These are phyloP conservation scores for Mobula birostris DNA, from an alignment of 2,113 vertebrate genomes.

Conservation along the genomic window DNA sequence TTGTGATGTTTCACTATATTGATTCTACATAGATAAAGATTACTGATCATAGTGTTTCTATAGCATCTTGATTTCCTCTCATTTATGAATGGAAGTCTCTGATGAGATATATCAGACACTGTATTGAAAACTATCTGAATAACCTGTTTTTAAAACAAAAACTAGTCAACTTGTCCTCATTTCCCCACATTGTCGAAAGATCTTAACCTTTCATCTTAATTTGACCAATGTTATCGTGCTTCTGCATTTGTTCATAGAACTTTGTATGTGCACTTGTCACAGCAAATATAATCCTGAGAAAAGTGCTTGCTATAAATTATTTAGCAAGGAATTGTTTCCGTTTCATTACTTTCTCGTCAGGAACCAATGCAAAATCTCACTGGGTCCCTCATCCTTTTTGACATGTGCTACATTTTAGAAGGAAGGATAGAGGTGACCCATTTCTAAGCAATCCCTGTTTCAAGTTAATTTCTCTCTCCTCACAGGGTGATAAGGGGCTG, in stretches of 20 bases:
- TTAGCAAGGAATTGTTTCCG: not conserved
- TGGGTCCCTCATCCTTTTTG: not conserved
- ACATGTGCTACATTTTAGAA: not conserved
- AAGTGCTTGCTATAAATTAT: not conserved
- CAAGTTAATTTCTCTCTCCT: not conserved
- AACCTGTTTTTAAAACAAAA: not conserved
- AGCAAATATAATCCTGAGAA: not conserved
- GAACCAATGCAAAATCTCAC: not conserved
- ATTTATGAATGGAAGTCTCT: no score
- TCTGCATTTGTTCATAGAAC: not conserved
- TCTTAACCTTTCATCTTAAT: not conserved
- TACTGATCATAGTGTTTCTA: no score
- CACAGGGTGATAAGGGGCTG: not conserved
- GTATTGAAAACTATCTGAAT: not conserved
- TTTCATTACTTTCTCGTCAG: not conserved
- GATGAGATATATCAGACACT: not conserved
- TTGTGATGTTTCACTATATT: no score
- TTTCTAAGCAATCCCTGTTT: not conserved
- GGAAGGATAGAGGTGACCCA: not conserved
- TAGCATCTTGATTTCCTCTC: no score
- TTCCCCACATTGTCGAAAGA: not conserved
- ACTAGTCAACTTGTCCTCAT: not conserved
- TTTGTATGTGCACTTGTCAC: not conserved
- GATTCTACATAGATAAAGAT: no score
- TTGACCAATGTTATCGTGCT: not conserved